Evolutionary conservation across 1,140 invertebrate genomes (phyloP), one percentile per base, ranked within the genome.

Genomic region (Calycopis cecrops): DNA sequence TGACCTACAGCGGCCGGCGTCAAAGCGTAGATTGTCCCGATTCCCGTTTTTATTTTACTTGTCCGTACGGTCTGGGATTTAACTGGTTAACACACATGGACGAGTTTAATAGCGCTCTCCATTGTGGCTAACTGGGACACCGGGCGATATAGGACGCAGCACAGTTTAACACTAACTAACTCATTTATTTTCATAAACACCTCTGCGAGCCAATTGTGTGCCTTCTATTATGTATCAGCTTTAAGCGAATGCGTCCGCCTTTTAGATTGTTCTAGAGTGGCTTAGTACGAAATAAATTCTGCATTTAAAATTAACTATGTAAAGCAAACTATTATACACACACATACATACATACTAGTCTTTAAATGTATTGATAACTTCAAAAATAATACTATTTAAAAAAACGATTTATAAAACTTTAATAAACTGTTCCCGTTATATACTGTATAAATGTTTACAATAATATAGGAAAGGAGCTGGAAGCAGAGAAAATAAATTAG

Each of bases 11-110:
- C 55, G 52, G 51, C 52, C 44, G 48, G 51, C 35, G 51, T 34
- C 59, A 33, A 44, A 55, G 50, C 34, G 12, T 33, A n/a, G 16
- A 44, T 17, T 56, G 48, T 52, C 50, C 44, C 57, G 16, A 35
- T 58, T 38, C 37, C 33, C 48, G 42, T 50, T 59, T 67, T 58
- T 59, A 40, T 69, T 65, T 63, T 60, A 61, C 61, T 71, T 66
- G 42, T 14, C 53, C 52, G 48, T 40, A 51, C 48, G 61, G 63
- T 67, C 52, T 60, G 61, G 62, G 74, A 72, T 67, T 70, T 75
- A 79, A 80, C 72, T 77, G 64, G 70, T 76, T 79, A 75, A 73
- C 75, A 77, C 67, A 79, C 76, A 79, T 80, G 73, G 68, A 44
- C 65, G 71, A 59, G 59, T 76, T 71, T 84, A 80, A 82, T 83